Conservation (phyloP, 2,797 vertebrate species). For the Bradypus variegatus region DNA sequence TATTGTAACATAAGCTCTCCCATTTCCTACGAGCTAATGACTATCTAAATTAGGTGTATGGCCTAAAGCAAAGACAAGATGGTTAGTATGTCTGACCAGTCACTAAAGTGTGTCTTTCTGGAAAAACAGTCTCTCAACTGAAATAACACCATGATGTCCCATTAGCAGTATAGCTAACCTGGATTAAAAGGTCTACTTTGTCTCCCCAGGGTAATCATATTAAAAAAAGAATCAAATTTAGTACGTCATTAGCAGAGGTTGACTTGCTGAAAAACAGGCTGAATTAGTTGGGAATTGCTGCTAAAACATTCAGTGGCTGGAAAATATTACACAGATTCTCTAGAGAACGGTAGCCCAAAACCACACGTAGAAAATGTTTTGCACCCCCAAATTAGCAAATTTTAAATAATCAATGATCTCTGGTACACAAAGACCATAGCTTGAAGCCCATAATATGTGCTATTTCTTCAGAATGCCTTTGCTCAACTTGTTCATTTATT, state of each 20-base stretch:
- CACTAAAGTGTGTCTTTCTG: slow-evolving; percentile 64
- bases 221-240: slow-evolving; percentile 47
- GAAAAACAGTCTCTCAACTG: slow-evolving; percentile 58
- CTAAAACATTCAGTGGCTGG: slow-evolving; percentile 5
- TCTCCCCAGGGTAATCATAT: slow-evolving; percentile 50
- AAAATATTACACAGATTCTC: background rate
- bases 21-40: slow-evolving; percentile 65
- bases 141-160: slow-evolving; percentile 55
- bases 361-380: background rate
- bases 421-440: background rate
- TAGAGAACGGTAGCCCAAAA: slow-evolving; percentile 20
- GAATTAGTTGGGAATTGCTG: slow-evolving; percentile 37
- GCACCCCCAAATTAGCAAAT: background rate
- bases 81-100: slow-evolving; percentile 66
- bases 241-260: slow-evolving; percentile 22
- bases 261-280: slow-evolving; percentile 52
- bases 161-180: slow-evolving; percentile 53
- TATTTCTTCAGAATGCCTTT: background rate
- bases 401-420: slow-evolving; percentile 39
- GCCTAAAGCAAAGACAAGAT: slow-evolving; percentile 65
- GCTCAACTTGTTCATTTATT: background rate
- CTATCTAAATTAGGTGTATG: slow-evolving; percentile 68
- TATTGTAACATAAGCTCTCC: slow-evolving; percentile 37
- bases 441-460: background rate
- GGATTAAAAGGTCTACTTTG: slow-evolving; percentile 54